These are phyloP conservation scores for Mionectes olivaceus DNA, from an alignment of 2,797 vertebrate genomes.

Conservation along the genomic window DNA sequence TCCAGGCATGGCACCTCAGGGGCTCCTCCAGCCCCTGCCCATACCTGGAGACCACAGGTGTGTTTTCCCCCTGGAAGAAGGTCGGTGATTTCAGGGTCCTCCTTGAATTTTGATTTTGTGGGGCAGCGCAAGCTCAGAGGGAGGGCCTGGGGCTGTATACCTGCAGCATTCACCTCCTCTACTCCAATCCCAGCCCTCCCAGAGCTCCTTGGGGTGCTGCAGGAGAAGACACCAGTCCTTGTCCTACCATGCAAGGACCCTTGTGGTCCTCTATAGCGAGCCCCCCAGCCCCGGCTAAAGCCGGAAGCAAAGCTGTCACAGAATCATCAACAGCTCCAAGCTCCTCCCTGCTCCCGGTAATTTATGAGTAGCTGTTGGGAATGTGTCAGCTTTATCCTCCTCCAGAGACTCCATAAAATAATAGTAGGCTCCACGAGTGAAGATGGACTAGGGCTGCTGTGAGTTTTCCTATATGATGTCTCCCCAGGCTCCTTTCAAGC, in stretches of 20 bases:
- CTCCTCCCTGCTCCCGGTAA: not conserved
- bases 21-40: not conserved
- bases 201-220: accelerated
- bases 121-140: not conserved
- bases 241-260: not conserved
- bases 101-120: accelerated
- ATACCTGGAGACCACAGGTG: not conserved
- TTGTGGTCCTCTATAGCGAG: accelerated
- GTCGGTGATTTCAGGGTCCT: accelerated
- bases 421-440: conserved; percentile 17
- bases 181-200: not conserved
- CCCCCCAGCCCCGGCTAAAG: accelerated
- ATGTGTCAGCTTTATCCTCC: conserved; percentile 41
- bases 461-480: conserved; percentile 40
- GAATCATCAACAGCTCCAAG: accelerated
- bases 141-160: not conserved
- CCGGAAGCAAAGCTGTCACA: accelerated
- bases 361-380: conserved; percentile 42
- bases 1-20: not conserved
- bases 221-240: not conserved
- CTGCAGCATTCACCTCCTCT: not conserved
- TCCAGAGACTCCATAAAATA: conserved; percentile 62
- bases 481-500: conserved; percentile 64
- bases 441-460: conserved; percentile 51
- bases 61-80: not conserved